A percentile compares a stretch with the other conserved stretches of the same genome.
Evolutionary conservation across 2,113 vertebrate genomes (phyloP).

Genomic region (Heterocephalus glaber): DNA sequence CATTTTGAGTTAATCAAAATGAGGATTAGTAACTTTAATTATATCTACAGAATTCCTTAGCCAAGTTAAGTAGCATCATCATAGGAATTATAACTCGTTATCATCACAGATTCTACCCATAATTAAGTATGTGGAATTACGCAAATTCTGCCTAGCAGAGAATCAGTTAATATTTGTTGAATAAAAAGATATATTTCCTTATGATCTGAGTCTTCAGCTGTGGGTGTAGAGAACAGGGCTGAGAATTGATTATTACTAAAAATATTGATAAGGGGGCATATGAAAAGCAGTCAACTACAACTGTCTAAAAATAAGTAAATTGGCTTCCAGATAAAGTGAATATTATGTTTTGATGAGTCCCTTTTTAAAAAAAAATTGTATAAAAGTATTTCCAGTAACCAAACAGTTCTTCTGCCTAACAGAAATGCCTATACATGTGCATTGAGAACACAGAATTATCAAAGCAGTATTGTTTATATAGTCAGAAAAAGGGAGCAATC

Average conservation of each 20-base stretch:
- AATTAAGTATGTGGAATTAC: not conserved
- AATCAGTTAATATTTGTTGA: not conserved
- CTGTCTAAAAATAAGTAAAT: not conserved
- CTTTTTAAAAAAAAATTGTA: not conserved
- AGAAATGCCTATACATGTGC: not conserved
- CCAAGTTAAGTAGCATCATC: not conserved
- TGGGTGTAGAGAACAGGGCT: not conserved
- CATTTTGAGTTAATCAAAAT: not conserved
- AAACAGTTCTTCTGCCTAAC: not conserved
- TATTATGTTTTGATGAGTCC: not conserved
- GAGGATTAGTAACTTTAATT: slow-evolving; percentile 17
- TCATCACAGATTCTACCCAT: not conserved
- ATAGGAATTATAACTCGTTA: not conserved
- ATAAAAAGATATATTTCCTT: not conserved
- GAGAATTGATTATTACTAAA: slow-evolving; percentile 4
- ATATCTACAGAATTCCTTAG: slow-evolving; percentile 7
- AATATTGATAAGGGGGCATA: not conserved
- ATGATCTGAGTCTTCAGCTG: not conserved
- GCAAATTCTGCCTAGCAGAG: not conserved
- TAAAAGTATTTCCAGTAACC: not conserved
- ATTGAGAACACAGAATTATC: not conserved
- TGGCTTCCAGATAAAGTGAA: not conserved
- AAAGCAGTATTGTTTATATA: not conserved
- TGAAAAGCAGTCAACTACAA: not conserved
- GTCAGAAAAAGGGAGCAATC: not conserved